Evolutionary conservation across 2,797 vertebrate species (phyloP).

Genomic region (Coluber constrictor): DNA sequence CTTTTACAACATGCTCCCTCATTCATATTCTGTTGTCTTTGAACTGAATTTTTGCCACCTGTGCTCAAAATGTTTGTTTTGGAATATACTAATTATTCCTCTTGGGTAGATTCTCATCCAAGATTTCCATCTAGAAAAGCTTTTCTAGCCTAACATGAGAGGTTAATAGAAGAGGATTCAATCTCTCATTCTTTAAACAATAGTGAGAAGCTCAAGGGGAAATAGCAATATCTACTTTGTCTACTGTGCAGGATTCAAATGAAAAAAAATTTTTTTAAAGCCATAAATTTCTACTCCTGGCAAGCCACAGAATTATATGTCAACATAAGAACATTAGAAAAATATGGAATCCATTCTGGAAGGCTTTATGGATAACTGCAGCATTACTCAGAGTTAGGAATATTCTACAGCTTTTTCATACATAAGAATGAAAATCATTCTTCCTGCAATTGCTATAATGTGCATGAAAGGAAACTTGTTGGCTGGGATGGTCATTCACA

Average conservation of each 20-base stretch:
- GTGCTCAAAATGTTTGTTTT: background rate
- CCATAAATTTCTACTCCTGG: background rate
- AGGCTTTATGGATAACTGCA: background rate
- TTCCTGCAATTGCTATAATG: background rate
- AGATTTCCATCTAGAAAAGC: background rate
- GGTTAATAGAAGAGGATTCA: background rate
- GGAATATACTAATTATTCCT: background rate
- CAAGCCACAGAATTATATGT: background rate
- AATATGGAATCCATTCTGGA: background rate
- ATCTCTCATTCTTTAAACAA: slow-evolving; percentile 31
- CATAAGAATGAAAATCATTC: background rate
- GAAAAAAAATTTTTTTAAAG: background rate
- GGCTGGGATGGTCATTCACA: background rate
- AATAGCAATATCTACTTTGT: slow-evolving; percentile 55
- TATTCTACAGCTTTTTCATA: background rate
- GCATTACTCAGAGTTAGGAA: background rate
- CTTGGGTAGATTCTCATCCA: background rate
- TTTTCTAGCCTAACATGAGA: background rate
- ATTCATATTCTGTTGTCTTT: background rate
- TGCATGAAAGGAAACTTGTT: background rate
- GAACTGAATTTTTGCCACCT: background rate
- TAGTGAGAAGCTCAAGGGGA: background rate
- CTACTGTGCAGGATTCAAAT: slow-evolving; percentile 1
- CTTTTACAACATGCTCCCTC: background rate
- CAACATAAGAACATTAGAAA: background rate